Evolutionary conservation across 2,797 vertebrate genomes (phyloP).

Genomic region (Ispidina picta): DNA sequence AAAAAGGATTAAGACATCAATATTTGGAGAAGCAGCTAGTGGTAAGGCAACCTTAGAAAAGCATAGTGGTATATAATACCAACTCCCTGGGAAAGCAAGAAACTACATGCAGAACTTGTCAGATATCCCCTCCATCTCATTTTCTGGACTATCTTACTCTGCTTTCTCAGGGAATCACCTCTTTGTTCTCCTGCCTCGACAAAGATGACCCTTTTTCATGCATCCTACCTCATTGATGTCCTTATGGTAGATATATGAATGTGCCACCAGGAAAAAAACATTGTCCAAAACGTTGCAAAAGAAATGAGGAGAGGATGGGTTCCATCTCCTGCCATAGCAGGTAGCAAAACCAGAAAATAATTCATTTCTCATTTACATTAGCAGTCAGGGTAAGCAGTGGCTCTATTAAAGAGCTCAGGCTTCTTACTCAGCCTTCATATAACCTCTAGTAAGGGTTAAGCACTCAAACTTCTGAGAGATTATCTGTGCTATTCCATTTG

Average conservation of each 20-base stretch:
- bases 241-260: background rate
- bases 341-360: background rate
- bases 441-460: background rate
- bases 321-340: background rate
- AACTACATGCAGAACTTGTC: background rate
- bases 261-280: background rate
- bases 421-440: background rate
- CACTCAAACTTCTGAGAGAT: background rate
- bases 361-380: background rate
- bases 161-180: background rate
- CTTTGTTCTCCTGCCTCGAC: background rate
- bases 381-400: background rate
- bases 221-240: background rate
- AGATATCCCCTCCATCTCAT: background rate
- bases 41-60: background rate
- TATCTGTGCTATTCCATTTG: background rate
- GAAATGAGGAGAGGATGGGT: background rate
- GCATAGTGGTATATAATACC: background rate
- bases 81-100: background rate
- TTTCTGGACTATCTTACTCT: background rate
- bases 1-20: background rate
- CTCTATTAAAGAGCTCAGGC: background rate
- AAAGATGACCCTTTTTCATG: background rate
- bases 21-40: background rate
- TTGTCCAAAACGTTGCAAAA: background rate